Evolutionary conservation across 2,888 invertebrate species (phyloP), one percentile per base, ranked within the genome.

Genomic region (Phyllotreta striolata): DNA sequence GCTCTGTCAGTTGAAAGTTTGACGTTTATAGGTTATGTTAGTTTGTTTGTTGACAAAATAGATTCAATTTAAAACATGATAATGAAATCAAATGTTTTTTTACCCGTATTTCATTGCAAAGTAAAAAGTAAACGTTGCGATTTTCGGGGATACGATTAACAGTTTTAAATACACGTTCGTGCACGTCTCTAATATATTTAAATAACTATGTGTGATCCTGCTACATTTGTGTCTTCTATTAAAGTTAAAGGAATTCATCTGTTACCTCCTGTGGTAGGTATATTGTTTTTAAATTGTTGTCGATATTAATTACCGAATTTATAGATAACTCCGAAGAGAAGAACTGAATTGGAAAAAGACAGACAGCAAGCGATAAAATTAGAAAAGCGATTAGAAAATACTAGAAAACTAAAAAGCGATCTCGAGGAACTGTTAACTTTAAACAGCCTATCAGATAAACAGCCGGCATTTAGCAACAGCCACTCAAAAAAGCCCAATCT

Each of bases 201-300:
- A 41, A 41, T 41, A n/a, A 52, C 1, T 10, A 52, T 52, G 52
- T 52, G 13, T 52, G 12, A 52, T 52, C 38, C 52, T 7, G 7
- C 9, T 41, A 40, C 24, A 3, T 90, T 88, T 76, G 81, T 85
- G 60, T 92, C 92, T 49, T 88, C 88, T 73, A 90, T 92, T 78
- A 89, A 87, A 84, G 84, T 91, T 70, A 87, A 88, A 80, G 91
- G 91, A 62, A 83, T 86, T 55, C 88, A 91, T 13, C 87, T 92
- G 69, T 84, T 92, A 66, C 91, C 92, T 57, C 92, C 92, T 51
- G 81, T 92, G 81, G 92, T 92, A 83, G 86, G 86, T 84, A 67
- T 34, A 12, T 61, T 14, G 51, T 35, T 6, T 51, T 55, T 35
- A 59, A 46, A 63, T 12, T 62, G 6, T 63, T 9, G 55, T 6